Evolutionary conservation across 2,888 invertebrate genomes (phyloP), one percentile per base, ranked within the genome.

Genomic region (Eudemis profundana): DNA sequence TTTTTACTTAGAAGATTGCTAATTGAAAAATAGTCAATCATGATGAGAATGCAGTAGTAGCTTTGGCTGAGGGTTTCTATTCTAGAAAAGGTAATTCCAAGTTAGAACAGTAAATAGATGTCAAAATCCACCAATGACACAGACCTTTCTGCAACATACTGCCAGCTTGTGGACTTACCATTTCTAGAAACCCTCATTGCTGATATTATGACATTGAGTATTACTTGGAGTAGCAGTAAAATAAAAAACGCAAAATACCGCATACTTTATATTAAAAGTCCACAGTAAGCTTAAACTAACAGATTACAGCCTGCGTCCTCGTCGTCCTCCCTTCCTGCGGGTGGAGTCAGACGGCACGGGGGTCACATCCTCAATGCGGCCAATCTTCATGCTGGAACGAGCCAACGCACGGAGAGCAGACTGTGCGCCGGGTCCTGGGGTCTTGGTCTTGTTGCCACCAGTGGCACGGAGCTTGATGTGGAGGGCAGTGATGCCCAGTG

Each of bases 301-400:
- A 89, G 85, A 93, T 94, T 98, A 99, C 95, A 99, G 95, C 94
- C 99, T 96, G 93, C 99, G 97, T 94, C 99, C 99, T 94, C 99
- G 97, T 85, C 99, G 96, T 93, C 99, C 99, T 86, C 99, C 99
- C 97, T 99, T 99, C 95, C 99, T 98, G 86, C 99, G 96, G 61
- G 99, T 99, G 70, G 98, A 97, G 93, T 99, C 99, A 63, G 99
- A 98, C 81, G 99, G 99, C 90, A 99, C 99, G 19, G 99, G 99
- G 8, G 99, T 99, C 8, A 99, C 99, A 94, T 99, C 99, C 93
- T 98, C 99, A 86, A 99, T 99, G 81, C 99, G 96, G 57, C 99
- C 99, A 89, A 99, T 99, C 92, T 99, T 99, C 98, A 99, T 99
- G 79, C 97, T 98, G 67, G 99, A 98, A 90, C 99, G 97, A 76